Percentiles rank a stretch among this genome's conserved stretches.
Evolutionary conservation across 2,113 vertebrate genomes (phyloP).

Genomic region (Myotis lucifugus): DNA sequence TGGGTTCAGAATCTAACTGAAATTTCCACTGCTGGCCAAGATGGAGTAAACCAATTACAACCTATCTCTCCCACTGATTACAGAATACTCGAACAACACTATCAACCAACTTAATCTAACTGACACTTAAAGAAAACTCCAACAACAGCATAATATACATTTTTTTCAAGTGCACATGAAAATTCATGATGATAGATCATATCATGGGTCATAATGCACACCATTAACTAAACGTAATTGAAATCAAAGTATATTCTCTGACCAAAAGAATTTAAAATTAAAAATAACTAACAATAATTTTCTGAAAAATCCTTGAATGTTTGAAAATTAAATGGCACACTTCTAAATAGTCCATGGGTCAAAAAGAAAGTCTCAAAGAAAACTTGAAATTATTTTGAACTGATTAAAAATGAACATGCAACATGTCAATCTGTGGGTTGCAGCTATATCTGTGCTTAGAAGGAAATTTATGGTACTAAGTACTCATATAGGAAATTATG

Average conservation of each 20-base stretch:
- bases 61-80: background rate
- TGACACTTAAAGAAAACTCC: background rate
- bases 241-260: background rate
- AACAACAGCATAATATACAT: background rate
- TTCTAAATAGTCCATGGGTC: background rate
- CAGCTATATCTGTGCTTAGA: background rate
- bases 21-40: background rate
- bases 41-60: background rate
- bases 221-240: conserved; percentile 4
- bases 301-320: background rate
- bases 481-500: background rate
- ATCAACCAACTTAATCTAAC: background rate
- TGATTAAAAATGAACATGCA: background rate
- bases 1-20: background rate
- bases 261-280: conserved; percentile 9
- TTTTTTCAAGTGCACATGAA: background rate
- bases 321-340: conserved; percentile 25
- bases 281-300: background rate
- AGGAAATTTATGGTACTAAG: background rate
- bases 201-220: background rate
- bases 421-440: background rate
- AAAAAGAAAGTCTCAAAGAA: background rate
- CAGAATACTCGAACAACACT: background rate
- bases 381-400: background rate
- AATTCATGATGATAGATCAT: background rate